Evolutionary conservation across 2,797 vertebrate species (phyloP).

Genomic region (Euthynnus affinis): DNA sequence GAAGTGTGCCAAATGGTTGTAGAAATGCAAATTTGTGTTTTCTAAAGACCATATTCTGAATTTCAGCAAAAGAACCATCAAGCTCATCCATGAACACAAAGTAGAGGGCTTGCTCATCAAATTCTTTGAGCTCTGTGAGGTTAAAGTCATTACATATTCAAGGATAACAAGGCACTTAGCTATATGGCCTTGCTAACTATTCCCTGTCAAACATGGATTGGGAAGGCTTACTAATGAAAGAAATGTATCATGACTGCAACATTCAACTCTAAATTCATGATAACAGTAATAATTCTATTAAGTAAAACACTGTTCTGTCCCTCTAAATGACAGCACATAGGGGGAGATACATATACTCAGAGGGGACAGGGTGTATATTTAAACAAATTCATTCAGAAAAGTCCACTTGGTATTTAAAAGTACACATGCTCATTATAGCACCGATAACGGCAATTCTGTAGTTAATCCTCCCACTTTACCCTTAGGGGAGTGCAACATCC

Average conservation of each 20-base stretch:
- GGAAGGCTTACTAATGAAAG: slow-evolving; percentile 35
- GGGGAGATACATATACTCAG: neutral
- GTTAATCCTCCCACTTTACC: slow-evolving; percentile 56
- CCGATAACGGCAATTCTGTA: slow-evolving; percentile 29
- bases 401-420: slow-evolving; percentile 10
- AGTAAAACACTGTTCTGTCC: slow-evolving; percentile 26
- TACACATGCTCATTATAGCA: slow-evolving; percentile 31
- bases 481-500: slow-evolving; percentile 38
- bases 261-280: slow-evolving; percentile 31
- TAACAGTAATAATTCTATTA: slow-evolving; percentile 42
- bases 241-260: slow-evolving; percentile 36
- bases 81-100: slow-evolving; percentile 49
- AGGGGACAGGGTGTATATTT: slow-evolving; percentile 21
- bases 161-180: slow-evolving; percentile 69
- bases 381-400: slow-evolving; percentile 32
- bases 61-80: slow-evolving; percentile 59
- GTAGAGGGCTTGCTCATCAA: slow-evolving; percentile 66
- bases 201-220: slow-evolving; percentile 56
- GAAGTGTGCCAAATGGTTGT: slow-evolving; percentile 45
- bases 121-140: slow-evolving; percentile 58
- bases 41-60: slow-evolving; percentile 58
- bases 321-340: neutral
- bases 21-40: slow-evolving; percentile 66
- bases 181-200: slow-evolving; percentile 40
- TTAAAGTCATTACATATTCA: slow-evolving; percentile 68